Evolutionary conservation across 2,888 invertebrate species (phyloP), one percentile per base, ranked within the genome.

Genomic region (Ecdyonurus torrentis): DNA sequence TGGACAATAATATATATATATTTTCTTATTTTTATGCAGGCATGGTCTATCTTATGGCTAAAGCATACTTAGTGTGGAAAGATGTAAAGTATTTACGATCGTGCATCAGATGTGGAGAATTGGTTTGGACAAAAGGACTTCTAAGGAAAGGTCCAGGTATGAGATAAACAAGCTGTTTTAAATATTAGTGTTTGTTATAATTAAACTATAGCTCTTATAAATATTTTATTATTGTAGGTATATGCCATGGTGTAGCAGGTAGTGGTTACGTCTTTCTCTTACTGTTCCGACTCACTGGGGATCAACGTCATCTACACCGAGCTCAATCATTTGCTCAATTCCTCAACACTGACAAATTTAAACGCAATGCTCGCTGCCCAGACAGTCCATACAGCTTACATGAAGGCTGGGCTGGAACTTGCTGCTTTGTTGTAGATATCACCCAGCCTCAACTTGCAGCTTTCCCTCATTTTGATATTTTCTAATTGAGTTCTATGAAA

Each of bases 191-290:
- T 60, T 63, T n/a, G 23, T 20, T 1, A 23, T 24, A 60, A 61
- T 25, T 61, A 24, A 5, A 18, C 50, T 52, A 3, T 52, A 22
- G 58, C 18, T 53, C n/a, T 59, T 1, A n/a, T 22, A 18, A 60
- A 23, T 52, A 25, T 23, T 19, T 59, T 58, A 65, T 50, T 62
- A 53, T 65, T 67, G 5, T 67, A 74, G 77, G 92, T 0, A 84
- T 94, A 65, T 94, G 93, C 71, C 93, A 95, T 70, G 94, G 94
- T 1, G 80, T 91, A 0, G 86, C 87, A 22, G 91, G 91, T 37
- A 90, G 84, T 73, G 91, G 85, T 18, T 91, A 91, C 74, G 87
- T 85, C 0, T 89, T 91, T 69, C 74, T 92, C 58, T 74, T 91
- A 1, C 75, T 92, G 7, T 84, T 88, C 70, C 80, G 90, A 66